These are phyloP conservation scores for Hiodon tergisus DNA, from an alignment of 2,113 vertebrate species.

Conservation along the genomic window DNA sequence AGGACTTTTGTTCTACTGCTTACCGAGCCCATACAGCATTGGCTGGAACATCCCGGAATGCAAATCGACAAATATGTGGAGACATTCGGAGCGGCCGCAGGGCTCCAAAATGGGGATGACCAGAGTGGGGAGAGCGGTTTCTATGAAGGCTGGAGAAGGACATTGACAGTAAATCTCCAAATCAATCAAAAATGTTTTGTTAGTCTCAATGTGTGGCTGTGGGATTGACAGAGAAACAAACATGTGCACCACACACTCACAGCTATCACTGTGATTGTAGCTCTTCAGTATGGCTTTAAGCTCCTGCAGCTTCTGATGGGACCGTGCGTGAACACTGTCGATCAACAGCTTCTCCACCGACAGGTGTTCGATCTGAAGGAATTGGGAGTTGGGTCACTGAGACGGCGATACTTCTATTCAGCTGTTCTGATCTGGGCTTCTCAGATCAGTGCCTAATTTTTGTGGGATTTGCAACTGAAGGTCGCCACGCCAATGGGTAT, in stretches of 20 bases:
- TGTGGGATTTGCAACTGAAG: not conserved
- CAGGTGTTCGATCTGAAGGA: slow-evolving; percentile 86
- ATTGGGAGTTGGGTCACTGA: slow-evolving; percentile 4
- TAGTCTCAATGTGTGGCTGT: too few relatives aligned
- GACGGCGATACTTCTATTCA: too few relatives aligned
- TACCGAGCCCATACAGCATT: slow-evolving; percentile 95
- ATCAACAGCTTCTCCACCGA: slow-evolving; percentile 97
- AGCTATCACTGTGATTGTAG: slow-evolving; percentile 84
- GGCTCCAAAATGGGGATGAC: slow-evolving; percentile 93
- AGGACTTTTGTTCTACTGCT: slow-evolving; percentile 37
- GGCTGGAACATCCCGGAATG: slow-evolving; percentile 98
- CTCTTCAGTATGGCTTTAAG: slow-evolving; percentile 88
- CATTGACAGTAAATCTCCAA: not conserved
- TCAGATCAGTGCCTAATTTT: not conserved
- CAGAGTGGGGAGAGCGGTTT: slow-evolving; percentile 88
- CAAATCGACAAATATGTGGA: slow-evolving; percentile 96
- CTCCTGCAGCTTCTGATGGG: slow-evolving; percentile 96
- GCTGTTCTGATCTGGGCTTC: not conserved
- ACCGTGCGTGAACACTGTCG: slow-evolving; percentile 92
- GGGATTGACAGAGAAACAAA: too few relatives aligned
- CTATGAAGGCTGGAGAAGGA: slow-evolving; percentile 77
- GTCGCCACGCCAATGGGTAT: slow-evolving; percentile 6
- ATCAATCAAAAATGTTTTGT: too few relatives aligned
- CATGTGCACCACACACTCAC: slow-evolving; percentile 58
- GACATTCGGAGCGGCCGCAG: slow-evolving; percentile 90